Percentiles rank a stretch among this genome's conserved stretches.
These are phyloP conservation scores for Chrysomela aeneicollis DNA, from an alignment of 2,888 invertebrate species.

Conservation along the genomic window DNA sequence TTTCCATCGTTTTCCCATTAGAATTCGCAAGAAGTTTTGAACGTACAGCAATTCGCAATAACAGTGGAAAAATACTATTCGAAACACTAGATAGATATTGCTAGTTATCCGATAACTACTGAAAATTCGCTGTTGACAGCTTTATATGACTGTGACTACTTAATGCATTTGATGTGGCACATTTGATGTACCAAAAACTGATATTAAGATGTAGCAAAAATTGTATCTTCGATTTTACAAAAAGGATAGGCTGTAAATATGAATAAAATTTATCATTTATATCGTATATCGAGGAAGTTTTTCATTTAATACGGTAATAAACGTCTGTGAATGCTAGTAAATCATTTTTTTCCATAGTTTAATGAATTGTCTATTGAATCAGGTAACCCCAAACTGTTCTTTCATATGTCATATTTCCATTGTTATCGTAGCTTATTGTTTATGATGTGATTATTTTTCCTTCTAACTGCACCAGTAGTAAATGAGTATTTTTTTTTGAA, in stretches of 20 bases:
- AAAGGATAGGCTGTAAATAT: constrained; percentile 31
- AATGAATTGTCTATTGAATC: too few species aligned
- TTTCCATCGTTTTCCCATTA: not conserved
- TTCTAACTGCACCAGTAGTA: too few species aligned
- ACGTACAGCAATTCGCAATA: not conserved
- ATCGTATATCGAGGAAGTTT: constrained; percentile 1
- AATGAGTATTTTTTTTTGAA: too few species aligned
- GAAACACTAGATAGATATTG: not conserved
- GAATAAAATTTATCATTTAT: constrained; percentile 23
- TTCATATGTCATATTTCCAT: too few species aligned
- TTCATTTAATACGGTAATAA: not conserved
- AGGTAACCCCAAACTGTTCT: too few species aligned
- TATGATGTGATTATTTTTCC: too few species aligned
- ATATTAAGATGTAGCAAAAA: not conserved
- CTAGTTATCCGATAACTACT: too few species aligned
- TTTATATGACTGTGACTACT: not conserved
- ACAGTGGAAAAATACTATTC: not conserved
- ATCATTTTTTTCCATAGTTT: too few species aligned
- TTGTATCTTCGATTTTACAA: constrained; percentile 11
- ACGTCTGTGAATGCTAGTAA: too few species aligned
- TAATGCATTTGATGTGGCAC: not conserved
- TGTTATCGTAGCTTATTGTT: too few species aligned
- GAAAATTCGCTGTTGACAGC: not conserved
- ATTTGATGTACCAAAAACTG: not conserved
- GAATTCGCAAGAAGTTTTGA: too few species aligned